Conservation (phyloP, 2,797 vertebrate species). For the Botia kubotai region DNA sequence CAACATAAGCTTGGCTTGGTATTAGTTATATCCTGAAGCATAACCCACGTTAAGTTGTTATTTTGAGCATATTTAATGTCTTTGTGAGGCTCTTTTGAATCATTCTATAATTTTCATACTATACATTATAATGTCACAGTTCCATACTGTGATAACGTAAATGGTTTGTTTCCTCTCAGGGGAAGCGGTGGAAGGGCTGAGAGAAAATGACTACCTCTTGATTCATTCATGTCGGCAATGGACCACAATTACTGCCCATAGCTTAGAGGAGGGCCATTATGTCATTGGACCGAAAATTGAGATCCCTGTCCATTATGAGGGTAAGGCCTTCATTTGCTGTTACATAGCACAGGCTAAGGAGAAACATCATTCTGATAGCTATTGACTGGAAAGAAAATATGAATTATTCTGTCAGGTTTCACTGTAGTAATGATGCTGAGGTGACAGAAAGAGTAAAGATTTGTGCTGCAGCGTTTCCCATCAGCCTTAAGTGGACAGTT, state of each 20-base stretch:
- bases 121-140: conserved; percentile 27
- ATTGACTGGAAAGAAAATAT: not conserved
- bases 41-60: not conserved
- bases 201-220: conserved; percentile 96
- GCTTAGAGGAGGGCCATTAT: conserved; percentile 98
- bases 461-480: conserved; percentile 24
- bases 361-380: not conserved
- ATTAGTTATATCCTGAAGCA: not conserved
- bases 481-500: conserved; percentile 31
- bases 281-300: conserved; percentile 99
- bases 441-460: not conserved
- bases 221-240: conserved; percentile 98
- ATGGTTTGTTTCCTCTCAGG: conserved; percentile 79
- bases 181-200: conserved; percentile 91
- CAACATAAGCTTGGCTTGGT: not conserved
- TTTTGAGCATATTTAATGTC: not conserved
- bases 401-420: not conserved
- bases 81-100: not conserved
- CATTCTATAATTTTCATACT: not conserved
- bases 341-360: conserved; percentile 1
- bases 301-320: conserved; percentile 99
- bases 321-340: conserved; percentile 73
- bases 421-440: not conserved
- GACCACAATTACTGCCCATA: conserved; percentile 99
- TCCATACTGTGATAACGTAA: conserved; percentile 47